Conservation (phyloP, 2,888 invertebrate genomes). For the Aphodius sticticus region DNA sequence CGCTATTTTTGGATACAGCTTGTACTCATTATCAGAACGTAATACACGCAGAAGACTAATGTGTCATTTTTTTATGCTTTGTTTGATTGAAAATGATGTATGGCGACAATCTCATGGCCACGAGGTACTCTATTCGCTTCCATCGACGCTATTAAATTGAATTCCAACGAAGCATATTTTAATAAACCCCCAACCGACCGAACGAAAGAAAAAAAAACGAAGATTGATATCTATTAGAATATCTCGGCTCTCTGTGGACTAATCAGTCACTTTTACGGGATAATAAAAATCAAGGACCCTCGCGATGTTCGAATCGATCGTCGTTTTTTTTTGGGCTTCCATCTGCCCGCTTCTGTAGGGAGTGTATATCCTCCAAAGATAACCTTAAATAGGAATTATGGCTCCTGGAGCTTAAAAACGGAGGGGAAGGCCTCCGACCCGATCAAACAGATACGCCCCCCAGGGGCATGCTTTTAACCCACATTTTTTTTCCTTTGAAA, state of each 20-base stretch:
- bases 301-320: background rate
- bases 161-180: background rate
- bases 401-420: background rate
- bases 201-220: background rate
- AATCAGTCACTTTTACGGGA: background rate
- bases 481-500: background rate
- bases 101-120: background rate
- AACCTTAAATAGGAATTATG: background rate
- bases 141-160: background rate
- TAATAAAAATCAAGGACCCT: background rate
- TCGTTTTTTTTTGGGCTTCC: background rate
- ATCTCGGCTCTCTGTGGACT: slow-evolving; percentile 4
- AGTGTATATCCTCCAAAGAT: background rate
- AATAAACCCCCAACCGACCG: background rate
- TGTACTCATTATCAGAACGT: no score
- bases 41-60: no score
- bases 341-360: background rate
- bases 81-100: background rate
- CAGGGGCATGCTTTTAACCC: background rate
- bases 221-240: slow-evolving; percentile 4
- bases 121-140: background rate
- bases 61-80: background rate
- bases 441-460: background rate
- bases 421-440: background rate
- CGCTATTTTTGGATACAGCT: no score